Evolutionary conservation across 2,888 invertebrate genomes (phyloP).

Genomic region (Belgica antarctica): DNA sequence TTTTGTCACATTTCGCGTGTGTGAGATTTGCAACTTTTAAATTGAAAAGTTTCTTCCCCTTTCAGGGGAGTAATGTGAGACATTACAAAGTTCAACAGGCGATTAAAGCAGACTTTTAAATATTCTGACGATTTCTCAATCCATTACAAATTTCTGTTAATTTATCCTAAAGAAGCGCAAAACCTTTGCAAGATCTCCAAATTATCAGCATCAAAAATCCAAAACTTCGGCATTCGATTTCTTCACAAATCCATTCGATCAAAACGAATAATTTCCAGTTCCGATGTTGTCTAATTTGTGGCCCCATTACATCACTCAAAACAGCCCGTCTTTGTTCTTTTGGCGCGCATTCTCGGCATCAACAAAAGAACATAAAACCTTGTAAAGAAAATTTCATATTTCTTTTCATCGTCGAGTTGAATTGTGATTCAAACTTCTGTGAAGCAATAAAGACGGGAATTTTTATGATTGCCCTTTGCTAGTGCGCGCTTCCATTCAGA

Average conservation of each 20-base stretch:
- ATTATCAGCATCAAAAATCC: too few species aligned
- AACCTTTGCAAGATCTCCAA: too few species aligned
- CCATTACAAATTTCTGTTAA: too few species aligned
- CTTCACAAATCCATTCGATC: neutral
- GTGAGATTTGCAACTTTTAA: too few species aligned
- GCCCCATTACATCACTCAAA: slow-evolving; percentile 28
- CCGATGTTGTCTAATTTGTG: slow-evolving; percentile 35
- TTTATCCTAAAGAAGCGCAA: too few species aligned
- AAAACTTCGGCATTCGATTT: too few species aligned
- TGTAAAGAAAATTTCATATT: neutral
- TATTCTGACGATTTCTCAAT: too few species aligned
- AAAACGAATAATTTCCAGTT: neutral
- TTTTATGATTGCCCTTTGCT: slow-evolving; percentile 20
- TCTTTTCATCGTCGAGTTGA: neutral
- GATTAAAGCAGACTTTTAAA: too few species aligned
- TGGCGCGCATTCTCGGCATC: neutral
- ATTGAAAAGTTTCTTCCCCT: too few species aligned
- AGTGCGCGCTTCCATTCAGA: slow-evolving; percentile 30
- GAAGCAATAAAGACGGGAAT: slow-evolving; percentile 8
- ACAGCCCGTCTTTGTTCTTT: neutral
- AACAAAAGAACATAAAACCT: slow-evolving; percentile 3
- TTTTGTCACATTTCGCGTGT: too few species aligned
- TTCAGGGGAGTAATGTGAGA: too few species aligned
- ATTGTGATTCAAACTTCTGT: slow-evolving; percentile 6
- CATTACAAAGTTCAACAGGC: too few species aligned